These are phyloP conservation scores for Toxotes lorentzi DNA, from an alignment of 2,797 vertebrate genomes.

Conservation along the genomic window DNA sequence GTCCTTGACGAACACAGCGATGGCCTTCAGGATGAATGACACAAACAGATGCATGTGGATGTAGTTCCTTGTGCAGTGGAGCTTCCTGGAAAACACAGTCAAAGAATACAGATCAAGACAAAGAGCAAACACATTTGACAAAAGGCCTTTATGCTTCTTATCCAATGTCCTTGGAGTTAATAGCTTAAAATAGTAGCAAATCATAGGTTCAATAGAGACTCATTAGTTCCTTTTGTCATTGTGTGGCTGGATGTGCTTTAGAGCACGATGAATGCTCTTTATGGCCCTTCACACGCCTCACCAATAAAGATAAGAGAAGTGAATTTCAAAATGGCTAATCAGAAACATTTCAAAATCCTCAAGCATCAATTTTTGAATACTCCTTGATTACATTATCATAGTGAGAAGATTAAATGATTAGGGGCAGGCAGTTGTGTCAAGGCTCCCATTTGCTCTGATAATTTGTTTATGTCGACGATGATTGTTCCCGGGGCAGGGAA, in stretches of 20 bases:
- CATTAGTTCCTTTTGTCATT: constrained; percentile 39
- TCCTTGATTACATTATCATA: constrained; percentile 27
- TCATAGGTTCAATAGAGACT: constrained; percentile 47
- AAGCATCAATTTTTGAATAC: neutral
- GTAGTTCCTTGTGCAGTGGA: constrained; percentile 97
- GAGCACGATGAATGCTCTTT: constrained; percentile 18
- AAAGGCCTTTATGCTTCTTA: constrained; percentile 44
- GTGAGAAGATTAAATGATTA: constrained; percentile 22
- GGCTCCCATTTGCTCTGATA: neutral
- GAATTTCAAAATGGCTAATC: constrained; percentile 35
- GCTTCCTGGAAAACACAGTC: constrained; percentile 86
- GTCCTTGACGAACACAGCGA: constrained; percentile 95
- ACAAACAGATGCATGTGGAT: constrained; percentile 97
- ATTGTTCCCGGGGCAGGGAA: neutral
- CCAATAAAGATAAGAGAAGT: constrained; percentile 21
- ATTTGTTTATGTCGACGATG: neutral
- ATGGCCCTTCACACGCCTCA: constrained; percentile 12
- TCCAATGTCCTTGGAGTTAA: constrained; percentile 60
- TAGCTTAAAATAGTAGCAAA: constrained; percentile 59
- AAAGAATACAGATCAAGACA: constrained; percentile 28
- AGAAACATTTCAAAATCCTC: constrained; percentile 11
- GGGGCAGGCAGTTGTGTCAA: neutral
- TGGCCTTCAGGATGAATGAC: constrained; percentile 95
- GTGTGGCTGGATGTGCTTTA: constrained; percentile 43
- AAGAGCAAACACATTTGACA: constrained; percentile 19